phyloP scores from a whole-genome alignment of 2,888 invertebrate genomes.

The Exocentrus adspersus region DNA sequence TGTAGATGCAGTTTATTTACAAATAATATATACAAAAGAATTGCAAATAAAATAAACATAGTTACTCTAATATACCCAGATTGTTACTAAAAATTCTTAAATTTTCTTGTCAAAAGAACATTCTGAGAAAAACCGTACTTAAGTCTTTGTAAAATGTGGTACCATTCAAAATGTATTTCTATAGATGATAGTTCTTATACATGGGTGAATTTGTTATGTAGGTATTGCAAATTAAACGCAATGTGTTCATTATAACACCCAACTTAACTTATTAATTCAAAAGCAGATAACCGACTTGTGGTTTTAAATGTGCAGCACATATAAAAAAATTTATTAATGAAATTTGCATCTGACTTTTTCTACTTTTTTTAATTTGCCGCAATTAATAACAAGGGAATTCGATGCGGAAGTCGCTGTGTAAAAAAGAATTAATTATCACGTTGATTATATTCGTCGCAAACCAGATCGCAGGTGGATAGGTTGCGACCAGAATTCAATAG shows the following conservation, averaged over 20 bases:
- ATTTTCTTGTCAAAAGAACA: no score
- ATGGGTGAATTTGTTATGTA: no score
- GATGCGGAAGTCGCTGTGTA: conserved; percentile 23
- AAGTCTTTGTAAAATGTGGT: no score
- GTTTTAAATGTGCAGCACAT: neutral
- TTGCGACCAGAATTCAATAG: conserved; percentile 14
- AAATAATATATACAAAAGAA: no score
- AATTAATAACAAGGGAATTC: conserved; percentile 19
- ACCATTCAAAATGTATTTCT: no score
- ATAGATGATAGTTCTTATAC: no score
- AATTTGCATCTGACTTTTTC: conserved; percentile 13
- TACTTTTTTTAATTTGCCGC: conserved; percentile 7
- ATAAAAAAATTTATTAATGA: conserved; percentile 11
- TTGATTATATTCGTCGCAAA: conserved; percentile 20
- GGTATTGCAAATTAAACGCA: no score
- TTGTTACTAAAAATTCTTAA: no score
- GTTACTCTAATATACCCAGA: no score
- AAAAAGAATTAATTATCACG: conserved; percentile 23
- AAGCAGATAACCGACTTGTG: neutral
- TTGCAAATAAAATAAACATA: no score
- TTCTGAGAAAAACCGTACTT: no score
- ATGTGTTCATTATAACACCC: neutral
- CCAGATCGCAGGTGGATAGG: conserved; percentile 21
- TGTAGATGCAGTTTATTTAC: no score
- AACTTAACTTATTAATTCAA: conserved; percentile 6